Conservation (phyloP, 2,113 vertebrate genomes). For the Sceloporus undulatus region DNA sequence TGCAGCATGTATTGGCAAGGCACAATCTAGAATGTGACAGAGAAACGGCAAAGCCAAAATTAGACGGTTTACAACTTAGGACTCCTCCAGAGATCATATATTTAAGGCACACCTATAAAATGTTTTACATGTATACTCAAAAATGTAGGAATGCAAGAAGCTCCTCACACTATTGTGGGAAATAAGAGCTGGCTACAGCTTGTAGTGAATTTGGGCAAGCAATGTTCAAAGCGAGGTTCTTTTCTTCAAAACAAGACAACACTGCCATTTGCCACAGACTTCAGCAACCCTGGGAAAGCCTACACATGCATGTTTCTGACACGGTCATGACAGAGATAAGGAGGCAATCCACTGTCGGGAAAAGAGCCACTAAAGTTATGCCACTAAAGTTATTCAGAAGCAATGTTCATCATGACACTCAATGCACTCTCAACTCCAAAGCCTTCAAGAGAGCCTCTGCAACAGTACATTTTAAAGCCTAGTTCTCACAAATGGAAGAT, state of each 20-base stretch:
- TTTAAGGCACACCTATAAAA: not conserved
- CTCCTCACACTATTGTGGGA: not conserved
- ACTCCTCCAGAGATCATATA: not conserved
- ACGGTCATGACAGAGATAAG: not conserved
- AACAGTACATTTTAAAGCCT: not conserved
- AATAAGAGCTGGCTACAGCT: no score
- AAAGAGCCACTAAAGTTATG: not conserved
- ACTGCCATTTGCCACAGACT: not conserved
- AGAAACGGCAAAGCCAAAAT: conserved; percentile 12
- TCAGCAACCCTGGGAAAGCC: not conserved
- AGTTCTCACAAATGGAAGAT: not conserved
- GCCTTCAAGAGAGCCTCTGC: not conserved
- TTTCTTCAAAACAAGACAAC: no score
- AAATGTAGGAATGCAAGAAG: not conserved
- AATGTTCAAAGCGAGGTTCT: not conserved
- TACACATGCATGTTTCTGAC: not conserved
- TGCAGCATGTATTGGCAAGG: conserved; percentile 97
- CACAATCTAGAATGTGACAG: conserved; percentile 85
- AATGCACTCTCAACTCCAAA: not conserved
- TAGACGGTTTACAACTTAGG: not conserved
- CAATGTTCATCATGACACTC: not conserved
- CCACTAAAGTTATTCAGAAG: not conserved
- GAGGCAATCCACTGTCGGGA: not conserved
- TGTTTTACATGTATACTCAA: not conserved
- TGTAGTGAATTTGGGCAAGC: not conserved